A percentile compares a stretch with the other conserved stretches of the same genome.
Evolutionary conservation across 2,888 invertebrate species (phyloP).

Genomic region (Tachina fera): DNA sequence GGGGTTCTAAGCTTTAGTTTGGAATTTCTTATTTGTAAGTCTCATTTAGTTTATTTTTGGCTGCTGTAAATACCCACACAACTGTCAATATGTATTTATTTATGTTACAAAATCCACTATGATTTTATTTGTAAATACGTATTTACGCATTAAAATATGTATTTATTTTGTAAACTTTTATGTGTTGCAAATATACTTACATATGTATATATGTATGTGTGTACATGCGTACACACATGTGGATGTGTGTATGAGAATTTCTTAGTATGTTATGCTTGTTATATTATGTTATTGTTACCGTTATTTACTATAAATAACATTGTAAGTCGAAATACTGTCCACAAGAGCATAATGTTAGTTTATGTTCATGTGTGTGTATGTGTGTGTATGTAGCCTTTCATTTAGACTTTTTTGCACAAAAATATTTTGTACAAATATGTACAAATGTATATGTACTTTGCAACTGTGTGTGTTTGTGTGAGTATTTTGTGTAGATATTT

Average conservation of each 20-base stretch:
- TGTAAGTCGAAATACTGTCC: slow-evolving; percentile 63
- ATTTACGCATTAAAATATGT: slow-evolving; percentile 59
- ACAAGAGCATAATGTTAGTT: slow-evolving; percentile 62
- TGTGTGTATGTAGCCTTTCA: neutral
- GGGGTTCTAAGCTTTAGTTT: neutral
- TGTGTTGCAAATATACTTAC: slow-evolving; percentile 1
- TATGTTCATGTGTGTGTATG: slow-evolving; percentile 32
- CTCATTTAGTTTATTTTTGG: neutral
- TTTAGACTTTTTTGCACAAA: neutral
- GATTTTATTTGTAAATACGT: slow-evolving; percentile 24
- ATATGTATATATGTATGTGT: neutral
- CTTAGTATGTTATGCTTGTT: slow-evolving; percentile 27
- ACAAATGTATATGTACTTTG: too few species aligned
- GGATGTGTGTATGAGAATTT: neutral
- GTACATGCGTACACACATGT: neutral
- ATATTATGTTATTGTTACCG: slow-evolving; percentile 57
- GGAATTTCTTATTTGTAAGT: neutral
- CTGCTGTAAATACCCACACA: neutral
- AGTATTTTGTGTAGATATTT: neutral
- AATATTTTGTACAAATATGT: neutral
- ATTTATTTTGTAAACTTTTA: neutral
- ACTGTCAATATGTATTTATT: neutral
- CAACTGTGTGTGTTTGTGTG: neutral
- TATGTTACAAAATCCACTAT: slow-evolving; percentile 13
- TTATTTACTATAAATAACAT: slow-evolving; percentile 70